These are phyloP conservation scores for Oophaga pumilio DNA, from an alignment of 2,113 vertebrate genomes.

Conservation along the genomic window DNA sequence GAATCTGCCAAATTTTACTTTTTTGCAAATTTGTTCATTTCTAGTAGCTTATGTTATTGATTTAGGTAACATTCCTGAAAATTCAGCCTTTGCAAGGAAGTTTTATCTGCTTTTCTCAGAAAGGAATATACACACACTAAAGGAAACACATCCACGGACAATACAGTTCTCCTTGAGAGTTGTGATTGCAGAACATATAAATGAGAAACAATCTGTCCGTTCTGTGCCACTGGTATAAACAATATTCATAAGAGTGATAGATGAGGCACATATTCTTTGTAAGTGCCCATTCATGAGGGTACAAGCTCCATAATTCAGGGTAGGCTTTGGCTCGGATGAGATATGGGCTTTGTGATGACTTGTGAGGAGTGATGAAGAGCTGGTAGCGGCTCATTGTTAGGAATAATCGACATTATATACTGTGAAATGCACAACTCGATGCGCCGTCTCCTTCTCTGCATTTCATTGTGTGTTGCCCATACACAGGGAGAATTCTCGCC, in stretches of 20 bases:
- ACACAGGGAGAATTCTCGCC: neutral
- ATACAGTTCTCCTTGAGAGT: slow-evolving; percentile 14
- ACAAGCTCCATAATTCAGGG: slow-evolving; percentile 49
- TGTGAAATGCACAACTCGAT: neutral
- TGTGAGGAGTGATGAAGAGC: slow-evolving; percentile 41
- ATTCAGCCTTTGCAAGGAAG: neutral
- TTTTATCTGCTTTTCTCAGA: neutral
- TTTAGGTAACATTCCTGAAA: neutral
- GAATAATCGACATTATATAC: slow-evolving; percentile 3
- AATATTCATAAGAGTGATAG: slow-evolving; percentile 45
- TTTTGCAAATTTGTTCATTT: too few species aligned
- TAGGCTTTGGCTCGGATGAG: slow-evolving; percentile 3
- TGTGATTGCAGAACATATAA: slow-evolving; percentile 43
- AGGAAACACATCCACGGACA: neutral
- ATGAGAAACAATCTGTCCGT: slow-evolving; percentile 48
- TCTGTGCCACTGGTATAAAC: slow-evolving; percentile 24
- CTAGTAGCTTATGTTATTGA: neutral
- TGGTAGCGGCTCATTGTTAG: neutral
- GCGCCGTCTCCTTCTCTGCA: neutral
- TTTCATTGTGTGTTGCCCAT: neutral
- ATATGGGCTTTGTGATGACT: slow-evolving; percentile 39
- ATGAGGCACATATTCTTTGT: slow-evolving; percentile 52
- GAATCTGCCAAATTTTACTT: too few species aligned
- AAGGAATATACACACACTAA: neutral
- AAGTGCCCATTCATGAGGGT: slow-evolving; percentile 52